Base-by-base conservation (phyloP, 2,888 invertebrate species). In the Norana najaformis region DNA sequence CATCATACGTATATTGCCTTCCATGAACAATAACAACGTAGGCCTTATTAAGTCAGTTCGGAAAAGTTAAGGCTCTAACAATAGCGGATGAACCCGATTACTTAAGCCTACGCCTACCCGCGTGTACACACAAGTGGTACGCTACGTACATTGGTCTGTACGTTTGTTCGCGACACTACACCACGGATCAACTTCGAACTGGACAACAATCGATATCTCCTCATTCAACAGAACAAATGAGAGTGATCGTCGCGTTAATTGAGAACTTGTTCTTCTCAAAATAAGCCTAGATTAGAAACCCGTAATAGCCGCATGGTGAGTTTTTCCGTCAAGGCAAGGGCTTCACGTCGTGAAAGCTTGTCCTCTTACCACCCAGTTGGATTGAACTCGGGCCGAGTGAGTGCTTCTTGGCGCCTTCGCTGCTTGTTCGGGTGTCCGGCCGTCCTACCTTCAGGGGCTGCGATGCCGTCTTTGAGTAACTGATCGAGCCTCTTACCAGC, bases 381-480 rank as follows among this genome's bases (percentile, higher is more conserved):
- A 85, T 85, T 85, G 37, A 85, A 85, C 37, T 85, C 85, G 2
- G 85, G 85, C 16, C 85, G 85, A 20, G 85, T 85, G 85, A 85
- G 85, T 85, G 20, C 85, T 85, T 85, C 85, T 16, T 85, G 85
- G 4, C 85, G 85, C 23, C 85, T 18, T 35, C 85, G 36, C 85
- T 85, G 85, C 23, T 85, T 85, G 85, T 23, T 85, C 18, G 85
- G 85, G 23, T 23, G 34, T 23, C 85, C 85, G 13, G 36, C 23
- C 3, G 34, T 5, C 23, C 85, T 85, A 16, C 34, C 85, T 8
- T 85, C 85, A 0, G 35, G 85, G 4, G 16, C 20, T 37, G 16
- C 4, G 11, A 30, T 16, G 30, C 35, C 85, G 36, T 85, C 85
- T 36, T 36, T 37, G 20, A 36, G 34, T 8, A 85, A 37, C 16